Base-by-base conservation (phyloP, 2,888 invertebrate genomes). In the Ennomos quercinarius region DNA sequence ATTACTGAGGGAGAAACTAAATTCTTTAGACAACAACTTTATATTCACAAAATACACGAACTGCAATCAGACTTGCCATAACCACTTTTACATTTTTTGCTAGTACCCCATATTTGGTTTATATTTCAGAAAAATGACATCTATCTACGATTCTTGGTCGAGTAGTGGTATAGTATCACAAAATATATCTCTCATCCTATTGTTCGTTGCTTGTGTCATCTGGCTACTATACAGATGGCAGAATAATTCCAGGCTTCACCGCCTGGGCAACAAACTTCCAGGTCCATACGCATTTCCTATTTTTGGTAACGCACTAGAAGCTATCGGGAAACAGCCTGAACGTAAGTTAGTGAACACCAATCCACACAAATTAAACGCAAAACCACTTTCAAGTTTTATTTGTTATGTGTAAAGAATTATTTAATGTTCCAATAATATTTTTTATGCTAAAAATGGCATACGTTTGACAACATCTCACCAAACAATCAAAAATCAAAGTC, bases 261-360 rank as follows among this genome's bases (percentile, higher is more conserved):
- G 94, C 70, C 76, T 96, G 58, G 95, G 95, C 0, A 93, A 94
- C 46, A 95, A 93, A 72, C 81, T 97, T 17, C 96, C 96, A 0
- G 95, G 51, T n/a, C 96, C 96, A 0, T 70, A 84, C 1, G 89
- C 94, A 0, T 64, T 94, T 11, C 97, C 97, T 0, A 40, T 97
- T 1, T 72, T 97, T 52, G 97, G 97, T 66, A 96, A 95, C 73
- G 95, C 95, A 0, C 88, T 95, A 10, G 80, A 95, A 57, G 93
- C 95, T 0, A 64, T 95, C 0, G 95, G 95, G 51, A 92, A 93
- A 61, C 93, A 93, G 56, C 94, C 95, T 55, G 85, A 91, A 65
- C 91, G 96, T 96, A 88, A 68, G 64, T 17, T 17, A 17, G 4
- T 17, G 17, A 17, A 17, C 17, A 17, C n/a, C n/a, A n/a, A n/a